Percentiles rank a stretch among this genome's conserved stretches.
These are phyloP conservation scores for Hyperoplus lanceolatus DNA, from an alignment of 2,797 vertebrate species.

Conservation along the genomic window DNA sequence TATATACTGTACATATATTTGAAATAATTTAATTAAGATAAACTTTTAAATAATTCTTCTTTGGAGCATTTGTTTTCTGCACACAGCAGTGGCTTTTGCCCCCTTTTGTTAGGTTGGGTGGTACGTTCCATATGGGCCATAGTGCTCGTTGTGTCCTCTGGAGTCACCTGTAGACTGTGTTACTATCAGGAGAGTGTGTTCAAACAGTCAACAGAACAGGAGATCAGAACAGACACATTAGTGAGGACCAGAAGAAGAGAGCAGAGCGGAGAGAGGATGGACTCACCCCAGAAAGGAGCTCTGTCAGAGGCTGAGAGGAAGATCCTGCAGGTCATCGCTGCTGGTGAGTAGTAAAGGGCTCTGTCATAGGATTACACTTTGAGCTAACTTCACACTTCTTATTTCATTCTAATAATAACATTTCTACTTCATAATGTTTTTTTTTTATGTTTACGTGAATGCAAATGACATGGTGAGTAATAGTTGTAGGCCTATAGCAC, in stretches of 20 bases:
- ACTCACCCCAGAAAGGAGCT: constrained; percentile 83
- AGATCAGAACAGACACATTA: neutral
- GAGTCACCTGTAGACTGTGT: neutral
- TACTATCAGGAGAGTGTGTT: neutral
- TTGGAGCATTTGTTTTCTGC: neutral
- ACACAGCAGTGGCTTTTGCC: neutral
- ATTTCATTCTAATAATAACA: neutral
- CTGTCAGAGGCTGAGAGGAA: constrained; percentile 86
- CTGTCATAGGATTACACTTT: neutral
- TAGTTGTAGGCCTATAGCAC: no score
- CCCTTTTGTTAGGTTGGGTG: constrained; percentile 26
- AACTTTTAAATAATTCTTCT: neutral
- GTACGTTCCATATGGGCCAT: constrained; percentile 39
- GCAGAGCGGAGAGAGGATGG: constrained; percentile 71
- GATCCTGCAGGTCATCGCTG: constrained; percentile 85
- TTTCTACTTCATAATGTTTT: no score
- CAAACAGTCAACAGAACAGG: neutral
- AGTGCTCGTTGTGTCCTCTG: neutral
- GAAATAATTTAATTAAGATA: no score
- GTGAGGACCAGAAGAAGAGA: neutral
- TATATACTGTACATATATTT: no score
- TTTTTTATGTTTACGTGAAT: neutral
- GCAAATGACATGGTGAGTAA: neutral
- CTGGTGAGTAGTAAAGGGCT: constrained; percentile 79
- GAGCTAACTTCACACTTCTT: neutral